Percentiles rank a stretch among this genome's conserved stretches.
Conservation (phyloP, 64 coral and sea anemone genomes). For the Acropora tenuis region DNA sequence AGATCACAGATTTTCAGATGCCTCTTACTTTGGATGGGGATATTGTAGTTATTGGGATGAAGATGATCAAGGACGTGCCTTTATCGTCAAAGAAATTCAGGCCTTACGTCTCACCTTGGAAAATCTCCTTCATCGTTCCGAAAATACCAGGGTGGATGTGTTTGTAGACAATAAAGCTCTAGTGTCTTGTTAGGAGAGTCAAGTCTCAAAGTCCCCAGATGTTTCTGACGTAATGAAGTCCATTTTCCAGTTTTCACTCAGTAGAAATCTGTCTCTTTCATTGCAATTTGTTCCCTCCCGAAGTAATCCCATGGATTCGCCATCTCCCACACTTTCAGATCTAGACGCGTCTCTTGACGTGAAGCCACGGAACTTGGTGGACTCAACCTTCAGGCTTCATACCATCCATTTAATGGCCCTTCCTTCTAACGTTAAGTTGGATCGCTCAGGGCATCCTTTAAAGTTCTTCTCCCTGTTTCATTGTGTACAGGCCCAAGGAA, state of each 20-base stretch:
- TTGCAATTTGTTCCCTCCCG: background rate
- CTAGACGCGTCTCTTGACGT: too few species aligned
- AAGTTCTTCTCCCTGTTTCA: constrained; percentile 6
- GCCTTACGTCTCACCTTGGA: background rate
- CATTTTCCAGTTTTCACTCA: background rate
- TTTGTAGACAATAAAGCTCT: constrained; percentile 29
- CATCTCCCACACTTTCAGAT: too few species aligned
- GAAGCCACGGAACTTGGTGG: too few species aligned
- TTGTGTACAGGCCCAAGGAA: background rate
- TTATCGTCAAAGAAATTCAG: background rate
- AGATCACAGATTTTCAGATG: background rate
- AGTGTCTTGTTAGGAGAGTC: constrained; percentile 8
- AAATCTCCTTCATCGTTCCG: background rate
- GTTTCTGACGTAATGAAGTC: background rate
- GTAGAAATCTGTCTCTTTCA: background rate
- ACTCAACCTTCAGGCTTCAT: too few species aligned
- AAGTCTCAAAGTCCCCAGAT: constrained; percentile 14
- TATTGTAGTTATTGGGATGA: background rate
- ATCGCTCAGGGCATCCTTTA: background rate
- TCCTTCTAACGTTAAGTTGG: background rate
- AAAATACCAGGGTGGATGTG: background rate
- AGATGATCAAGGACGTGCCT: background rate
- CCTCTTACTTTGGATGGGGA: background rate
- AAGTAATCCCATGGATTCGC: background rate
- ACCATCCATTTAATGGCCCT: too few species aligned